Percentiles rank a stretch among this genome's conserved stretches.
Evolutionary conservation across 2,888 invertebrate species (phyloP).

Genomic region (Epinotia demarniana): DNA sequence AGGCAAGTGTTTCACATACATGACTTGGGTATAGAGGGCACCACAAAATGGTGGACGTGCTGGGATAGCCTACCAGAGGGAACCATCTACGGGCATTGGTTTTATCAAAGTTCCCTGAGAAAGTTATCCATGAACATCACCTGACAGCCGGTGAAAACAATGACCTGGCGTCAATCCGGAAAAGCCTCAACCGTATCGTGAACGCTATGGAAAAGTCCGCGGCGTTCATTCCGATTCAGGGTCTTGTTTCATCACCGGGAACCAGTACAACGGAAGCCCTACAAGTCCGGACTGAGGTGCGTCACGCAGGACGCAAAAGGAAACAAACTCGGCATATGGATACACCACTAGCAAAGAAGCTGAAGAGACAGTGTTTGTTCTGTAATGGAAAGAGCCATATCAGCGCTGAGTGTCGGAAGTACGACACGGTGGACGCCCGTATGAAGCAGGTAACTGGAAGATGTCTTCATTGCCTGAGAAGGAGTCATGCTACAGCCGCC

Average conservation of each 20-base stretch:
- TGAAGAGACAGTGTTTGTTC: neutral
- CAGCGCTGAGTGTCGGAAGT: neutral
- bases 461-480: neutral
- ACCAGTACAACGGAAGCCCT: neutral
- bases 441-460: neutral
- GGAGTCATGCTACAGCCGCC: neutral
- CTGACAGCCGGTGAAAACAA: neutral
- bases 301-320: too few species aligned
- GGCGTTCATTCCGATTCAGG: neutral
- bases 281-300: neutral
- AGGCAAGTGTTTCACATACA: too few species aligned
- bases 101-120: neutral
- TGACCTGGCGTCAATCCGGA: too few species aligned
- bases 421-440: neutral
- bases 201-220: neutral
- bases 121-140: neutral
- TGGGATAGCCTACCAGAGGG: neutral
- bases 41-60: too few species aligned
- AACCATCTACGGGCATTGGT: neutral
- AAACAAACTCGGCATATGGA: too few species aligned
- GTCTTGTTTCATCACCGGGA: neutral
- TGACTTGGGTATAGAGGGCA: too few species aligned
- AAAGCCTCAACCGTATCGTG: neutral
- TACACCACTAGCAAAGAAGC: neutral
- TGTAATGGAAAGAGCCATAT: neutral